These are phyloP conservation scores for Antechinus flavipes DNA, from an alignment of 2,113 vertebrate species.

Conservation along the genomic window DNA sequence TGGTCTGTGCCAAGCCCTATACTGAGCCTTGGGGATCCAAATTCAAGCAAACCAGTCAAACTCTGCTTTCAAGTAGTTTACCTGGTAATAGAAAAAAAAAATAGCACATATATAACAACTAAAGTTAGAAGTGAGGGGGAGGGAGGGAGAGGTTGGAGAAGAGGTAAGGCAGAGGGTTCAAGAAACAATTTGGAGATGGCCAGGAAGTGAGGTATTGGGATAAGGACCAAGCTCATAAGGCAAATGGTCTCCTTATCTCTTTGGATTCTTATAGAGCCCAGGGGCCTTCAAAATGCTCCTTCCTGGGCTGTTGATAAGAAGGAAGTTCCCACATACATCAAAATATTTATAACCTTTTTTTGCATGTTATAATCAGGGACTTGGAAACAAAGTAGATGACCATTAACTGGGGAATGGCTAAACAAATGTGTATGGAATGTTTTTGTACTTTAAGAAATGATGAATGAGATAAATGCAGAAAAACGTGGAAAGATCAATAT, in stretches of 20 bases:
- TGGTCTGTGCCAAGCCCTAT: not conserved
- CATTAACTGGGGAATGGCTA: too few relatives aligned
- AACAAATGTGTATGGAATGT: not conserved
- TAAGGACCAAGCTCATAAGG: not conserved
- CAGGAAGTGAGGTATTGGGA: not conserved
- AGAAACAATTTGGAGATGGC: not conserved
- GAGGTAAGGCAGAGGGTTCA: too few relatives aligned
- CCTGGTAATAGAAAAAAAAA: not conserved
- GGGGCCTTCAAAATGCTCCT: not conserved
- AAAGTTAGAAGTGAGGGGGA: not conserved
- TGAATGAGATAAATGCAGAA: not conserved
- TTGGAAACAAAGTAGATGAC: too few relatives aligned
- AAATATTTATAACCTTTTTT: too few relatives aligned
- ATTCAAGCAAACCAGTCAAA: not conserved
- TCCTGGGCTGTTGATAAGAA: not conserved
- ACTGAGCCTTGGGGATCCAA: not conserved
- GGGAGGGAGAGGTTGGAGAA: not conserved
- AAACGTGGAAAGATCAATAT: not conserved
- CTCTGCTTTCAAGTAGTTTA: not conserved
- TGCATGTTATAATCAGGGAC: too few relatives aligned
- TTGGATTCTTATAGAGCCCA: not conserved
- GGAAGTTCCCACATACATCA: too few relatives aligned
- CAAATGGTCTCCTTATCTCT: not conserved
- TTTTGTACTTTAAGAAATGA: not conserved
- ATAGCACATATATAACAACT: not conserved